Base-by-base conservation (phyloP, 2,888 invertebrate genomes). In the Julus scanicus region DNA sequence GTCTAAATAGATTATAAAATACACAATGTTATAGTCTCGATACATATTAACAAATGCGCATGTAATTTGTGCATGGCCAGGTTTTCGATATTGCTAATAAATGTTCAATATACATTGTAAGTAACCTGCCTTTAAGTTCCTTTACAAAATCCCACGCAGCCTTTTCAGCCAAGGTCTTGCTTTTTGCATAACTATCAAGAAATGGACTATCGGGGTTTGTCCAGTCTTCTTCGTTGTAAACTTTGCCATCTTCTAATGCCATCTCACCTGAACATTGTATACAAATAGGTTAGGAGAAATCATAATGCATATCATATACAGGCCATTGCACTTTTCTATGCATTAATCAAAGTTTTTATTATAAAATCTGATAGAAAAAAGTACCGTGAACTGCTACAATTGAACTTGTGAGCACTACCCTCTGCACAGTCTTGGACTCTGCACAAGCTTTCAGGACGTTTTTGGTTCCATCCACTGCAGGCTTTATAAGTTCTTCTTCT, bases 61-160 rank as follows among this genome's bases (percentile, higher is more conserved):
- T 29, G 29, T 1, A 29, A 29, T 29, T 29, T 29, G 44, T 8
- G 0, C 44, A 44, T 0, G 44, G 5, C 44, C 6, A 6, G 29
- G 39, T 37, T n/a, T 2, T 20, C 37, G 9, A 37, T 20, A n/a
- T 2, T 13, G 8, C 3, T 29, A 37, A 1, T 86, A 53, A 29
- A 71, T 80, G 8, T 49, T 49, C 49, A 29, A 29, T 49, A 49
- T 49, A 49, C 9, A 49, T 17, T 17, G 13, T 63, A 57, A 87
- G 29, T 1, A n/a, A 37, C 20, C 88, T 89, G 91, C 92, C 93
- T 90, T 92, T 91, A n/a, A 93, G 90, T 86, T 92, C 92, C 89
- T 93, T 92, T 13, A 93, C 91, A 90, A 93, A 94, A 88, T 94
- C 92, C 94, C 94, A 94, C 0, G 94, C 94, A n/a, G 93, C 93